Evolutionary conservation across 2,113 vertebrate genomes (phyloP), one percentile per base, ranked within the genome.

Genomic region (Odontesthes bonariensis): DNA sequence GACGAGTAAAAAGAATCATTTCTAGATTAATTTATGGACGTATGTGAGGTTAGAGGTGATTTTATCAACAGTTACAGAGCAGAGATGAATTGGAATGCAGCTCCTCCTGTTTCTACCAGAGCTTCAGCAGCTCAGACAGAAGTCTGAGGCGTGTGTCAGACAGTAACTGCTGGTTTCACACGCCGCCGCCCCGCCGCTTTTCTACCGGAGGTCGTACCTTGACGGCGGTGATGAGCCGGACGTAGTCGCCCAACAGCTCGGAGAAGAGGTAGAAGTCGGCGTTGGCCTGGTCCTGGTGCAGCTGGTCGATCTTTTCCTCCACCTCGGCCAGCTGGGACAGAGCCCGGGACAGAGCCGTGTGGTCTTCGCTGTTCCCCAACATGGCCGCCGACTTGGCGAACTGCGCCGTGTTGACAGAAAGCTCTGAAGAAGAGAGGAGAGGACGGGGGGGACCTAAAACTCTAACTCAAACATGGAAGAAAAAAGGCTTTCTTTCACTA

Each of bases 271-370:
- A 96, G 84, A 99, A 98, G 93, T 99, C 98, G 2, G 96, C 96
- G 90, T 96, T 95, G 82, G 97, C 96, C 94, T 99, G 98, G 22
- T 99, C 97, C 92, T 98, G 97, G 91, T 99, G 96, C 81, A 99
- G 94, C 69, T 96, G 96, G 90, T 99, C 98, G 77, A 99, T 97
- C 91, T 99, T 98, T 90, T 99, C 98, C 88, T 99, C 97, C 85
- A 99, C 98, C 75, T 99, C 98, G n/a, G 98, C 98, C 84, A 99
- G 95, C 88, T 99, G 98, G 23, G 98, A 98, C 87, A 99, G 92
- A 17, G 98, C 98, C 60, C 98, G 94, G 13, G 98, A 99, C 33
- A 99, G 92, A 52, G 98, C 98, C 54, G 98, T 99, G 88, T 99
- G 97, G 85, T 99, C 98, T 92, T 99, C 98, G 1, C 97, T 98